Evolutionary conservation across 2,113 vertebrate genomes (phyloP).

Genomic region (Oncorhynchus nerka): DNA sequence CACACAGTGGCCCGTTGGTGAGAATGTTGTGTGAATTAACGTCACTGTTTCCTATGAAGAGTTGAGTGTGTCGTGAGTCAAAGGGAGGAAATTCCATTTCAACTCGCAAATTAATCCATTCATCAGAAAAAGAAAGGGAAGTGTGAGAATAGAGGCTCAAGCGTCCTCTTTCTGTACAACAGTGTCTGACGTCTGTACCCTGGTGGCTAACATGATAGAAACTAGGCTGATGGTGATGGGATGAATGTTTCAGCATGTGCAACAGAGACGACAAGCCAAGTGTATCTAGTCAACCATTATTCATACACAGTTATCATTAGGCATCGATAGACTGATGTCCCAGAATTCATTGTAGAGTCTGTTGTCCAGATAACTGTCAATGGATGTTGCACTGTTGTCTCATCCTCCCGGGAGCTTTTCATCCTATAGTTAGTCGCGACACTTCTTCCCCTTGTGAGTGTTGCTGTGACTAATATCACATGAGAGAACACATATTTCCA

Average conservation of each 20-base stretch:
- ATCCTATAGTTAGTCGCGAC: too few relatives aligned
- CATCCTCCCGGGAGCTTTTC: too few relatives aligned
- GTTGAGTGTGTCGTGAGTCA: conserved; percentile 30
- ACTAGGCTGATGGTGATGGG: conserved; percentile 30
- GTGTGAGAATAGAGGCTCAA: conserved; percentile 28
- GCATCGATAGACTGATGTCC: too few relatives aligned
- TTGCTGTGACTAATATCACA: neutral
- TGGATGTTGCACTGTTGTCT: too few relatives aligned
- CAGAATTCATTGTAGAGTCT: too few relatives aligned
- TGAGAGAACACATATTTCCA: conserved; percentile 14
- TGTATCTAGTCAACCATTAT: too few relatives aligned
- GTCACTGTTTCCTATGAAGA: neutral
- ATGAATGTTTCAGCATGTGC: neutral
- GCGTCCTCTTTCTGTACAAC: conserved; percentile 35
- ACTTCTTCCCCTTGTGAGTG: too few relatives aligned
- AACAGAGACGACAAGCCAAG: too few relatives aligned
- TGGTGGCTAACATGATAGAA: conserved; percentile 37
- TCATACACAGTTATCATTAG: too few relatives aligned
- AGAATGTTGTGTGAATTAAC: conserved; percentile 20
- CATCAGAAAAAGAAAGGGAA: conserved; percentile 18
- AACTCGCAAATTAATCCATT: conserved; percentile 39
- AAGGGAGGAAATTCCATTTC: conserved; percentile 40
- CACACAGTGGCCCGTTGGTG: conserved; percentile 14
- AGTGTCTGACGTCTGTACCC: conserved; percentile 28
- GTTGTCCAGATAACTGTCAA: too few relatives aligned